phyloP scores from a whole-genome alignment of 2,113 vertebrate species.

The Romanogobio albipinnatus region DNA sequence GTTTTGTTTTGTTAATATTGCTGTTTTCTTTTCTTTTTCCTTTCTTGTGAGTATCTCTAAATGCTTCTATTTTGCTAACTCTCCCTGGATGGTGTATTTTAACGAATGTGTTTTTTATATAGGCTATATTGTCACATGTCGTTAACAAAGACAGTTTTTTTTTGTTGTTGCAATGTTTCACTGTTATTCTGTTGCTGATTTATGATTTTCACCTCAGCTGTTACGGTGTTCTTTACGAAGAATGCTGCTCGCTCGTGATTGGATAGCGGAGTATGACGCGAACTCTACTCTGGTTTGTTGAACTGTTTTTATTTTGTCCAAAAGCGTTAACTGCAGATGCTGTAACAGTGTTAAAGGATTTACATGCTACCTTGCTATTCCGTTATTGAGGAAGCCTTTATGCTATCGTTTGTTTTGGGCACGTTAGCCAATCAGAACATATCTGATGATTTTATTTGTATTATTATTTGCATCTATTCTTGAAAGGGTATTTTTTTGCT shows the following conservation, averaged over 20 bases:
- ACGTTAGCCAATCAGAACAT: constrained; percentile 51
- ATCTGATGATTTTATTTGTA: constrained; percentile 49
- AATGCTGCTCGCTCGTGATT: constrained; percentile 14
- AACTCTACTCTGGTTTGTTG: not conserved
- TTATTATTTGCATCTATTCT: constrained; percentile 53
- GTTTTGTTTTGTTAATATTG: constrained; percentile 45
- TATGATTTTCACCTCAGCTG: constrained; percentile 13
- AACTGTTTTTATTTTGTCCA: not conserved
- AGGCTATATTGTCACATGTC: not conserved
- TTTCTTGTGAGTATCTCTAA: constrained; percentile 18
- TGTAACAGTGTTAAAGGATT: constrained; percentile 66
- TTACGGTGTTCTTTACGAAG: not conserved
- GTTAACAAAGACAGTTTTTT: not conserved
- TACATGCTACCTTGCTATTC: constrained; percentile 66
- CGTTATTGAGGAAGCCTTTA: constrained; percentile 59
- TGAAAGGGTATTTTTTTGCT: constrained; percentile 66
- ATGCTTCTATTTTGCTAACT: constrained; percentile 24
- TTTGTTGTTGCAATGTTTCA: not conserved
- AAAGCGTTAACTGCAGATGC: constrained; percentile 22
- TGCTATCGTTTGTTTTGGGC: constrained; percentile 55
- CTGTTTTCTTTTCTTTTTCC: constrained; percentile 22
- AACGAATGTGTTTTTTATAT: constrained; percentile 13
- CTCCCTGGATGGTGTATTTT: not conserved
- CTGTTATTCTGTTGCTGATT: constrained; percentile 20
- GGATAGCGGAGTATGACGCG: not conserved